Conservation (phyloP, 2,113 vertebrate genomes). For the Python bivittatus region DNA sequence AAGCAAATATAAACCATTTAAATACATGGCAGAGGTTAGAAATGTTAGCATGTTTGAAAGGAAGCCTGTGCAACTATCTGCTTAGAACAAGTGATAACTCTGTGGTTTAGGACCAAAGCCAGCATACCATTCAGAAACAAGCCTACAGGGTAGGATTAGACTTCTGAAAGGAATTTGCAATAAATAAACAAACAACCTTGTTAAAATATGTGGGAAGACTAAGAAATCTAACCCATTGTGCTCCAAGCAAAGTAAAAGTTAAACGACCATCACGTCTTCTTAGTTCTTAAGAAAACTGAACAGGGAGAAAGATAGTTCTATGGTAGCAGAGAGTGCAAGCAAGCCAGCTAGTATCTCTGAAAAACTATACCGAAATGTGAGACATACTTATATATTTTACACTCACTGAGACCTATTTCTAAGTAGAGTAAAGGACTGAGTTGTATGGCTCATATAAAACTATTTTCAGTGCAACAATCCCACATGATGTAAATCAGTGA, state of each 20-base stretch:
- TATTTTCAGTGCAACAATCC: background rate
- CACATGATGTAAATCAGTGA: background rate
- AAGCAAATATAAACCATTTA: constrained; percentile 3
- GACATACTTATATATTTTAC: background rate
- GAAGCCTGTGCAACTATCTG: background rate
- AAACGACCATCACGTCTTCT: too few relatives aligned
- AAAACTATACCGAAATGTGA: background rate
- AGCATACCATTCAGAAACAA: background rate
- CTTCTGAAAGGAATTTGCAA: background rate
- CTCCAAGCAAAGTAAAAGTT: background rate
- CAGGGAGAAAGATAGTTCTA: background rate
- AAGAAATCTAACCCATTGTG: background rate
- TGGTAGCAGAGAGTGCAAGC: background rate
- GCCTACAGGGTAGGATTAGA: background rate
- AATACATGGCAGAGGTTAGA: background rate
- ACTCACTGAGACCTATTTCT: background rate
- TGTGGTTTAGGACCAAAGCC: background rate
- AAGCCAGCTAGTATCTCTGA: background rate
- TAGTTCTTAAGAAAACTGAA: background rate
- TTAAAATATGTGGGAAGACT: background rate
- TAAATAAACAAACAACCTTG: background rate
- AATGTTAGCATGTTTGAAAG: background rate
- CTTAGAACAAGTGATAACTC: background rate
- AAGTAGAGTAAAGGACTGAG: background rate
- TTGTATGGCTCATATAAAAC: background rate